A percentile compares a stretch with the other conserved stretches of the same genome.
phyloP scores from a whole-genome alignment of 23 tunicate genomes.

The Ciona savignyi region DNA sequence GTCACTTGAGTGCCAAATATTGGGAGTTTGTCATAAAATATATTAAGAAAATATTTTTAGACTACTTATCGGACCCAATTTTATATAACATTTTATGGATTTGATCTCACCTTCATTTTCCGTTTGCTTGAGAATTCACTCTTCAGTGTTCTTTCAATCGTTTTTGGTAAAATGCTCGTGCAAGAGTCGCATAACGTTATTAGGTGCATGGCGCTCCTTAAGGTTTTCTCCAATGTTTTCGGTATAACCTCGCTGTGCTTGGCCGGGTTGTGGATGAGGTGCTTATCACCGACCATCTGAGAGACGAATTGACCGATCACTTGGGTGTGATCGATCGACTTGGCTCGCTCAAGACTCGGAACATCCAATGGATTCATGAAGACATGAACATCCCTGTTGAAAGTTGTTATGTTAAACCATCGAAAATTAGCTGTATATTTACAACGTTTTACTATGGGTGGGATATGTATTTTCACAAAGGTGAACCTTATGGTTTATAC shows the following conservation, averaged over 20 bases:
- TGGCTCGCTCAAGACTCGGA: constrained; percentile 8
- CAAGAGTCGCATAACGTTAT: neutral
- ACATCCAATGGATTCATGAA: constrained; percentile 38
- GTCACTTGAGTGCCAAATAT: too few relatives aligned
- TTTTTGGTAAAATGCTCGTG: neutral
- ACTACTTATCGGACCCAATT: too few relatives aligned
- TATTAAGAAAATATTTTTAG: too few relatives aligned
- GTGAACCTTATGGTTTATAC: too few relatives aligned
- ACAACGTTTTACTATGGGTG: too few relatives aligned
- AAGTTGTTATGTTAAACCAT: too few relatives aligned
- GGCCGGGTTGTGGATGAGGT: constrained; percentile 18
- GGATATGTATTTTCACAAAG: too few relatives aligned
- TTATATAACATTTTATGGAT: too few relatives aligned
- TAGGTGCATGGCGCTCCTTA: neutral
- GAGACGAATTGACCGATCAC: constrained; percentile 33
- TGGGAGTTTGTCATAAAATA: too few relatives aligned
- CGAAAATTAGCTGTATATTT: too few relatives aligned
- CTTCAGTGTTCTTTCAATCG: neutral
- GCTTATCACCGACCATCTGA: constrained; percentile 24
- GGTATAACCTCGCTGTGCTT: neutral
- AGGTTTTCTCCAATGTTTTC: neutral
- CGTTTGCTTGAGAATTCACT: neutral
- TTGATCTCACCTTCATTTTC: neutral
- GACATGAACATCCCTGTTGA: constrained; percentile 24
- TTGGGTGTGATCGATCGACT: constrained; percentile 6